Conservation (phyloP, 2,888 invertebrate genomes). For the Phaedon cochleariae region DNA sequence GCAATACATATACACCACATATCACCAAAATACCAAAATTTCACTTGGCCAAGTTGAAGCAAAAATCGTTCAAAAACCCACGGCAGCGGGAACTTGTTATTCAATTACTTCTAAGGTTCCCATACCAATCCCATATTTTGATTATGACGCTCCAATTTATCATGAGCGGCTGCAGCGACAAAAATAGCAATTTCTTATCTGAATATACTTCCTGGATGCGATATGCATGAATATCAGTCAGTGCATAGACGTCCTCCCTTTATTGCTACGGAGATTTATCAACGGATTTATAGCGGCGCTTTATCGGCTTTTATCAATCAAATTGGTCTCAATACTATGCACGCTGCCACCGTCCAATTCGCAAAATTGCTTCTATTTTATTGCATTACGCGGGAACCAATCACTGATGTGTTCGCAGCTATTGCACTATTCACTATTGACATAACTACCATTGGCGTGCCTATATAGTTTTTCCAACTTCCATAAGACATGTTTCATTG, state of each 20-base stretch:
- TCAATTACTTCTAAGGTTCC: no score
- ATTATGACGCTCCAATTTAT: background rate
- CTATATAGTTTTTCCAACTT: no score
- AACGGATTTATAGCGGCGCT: background rate
- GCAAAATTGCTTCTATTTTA: constrained; percentile 28
- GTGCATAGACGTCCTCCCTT: background rate
- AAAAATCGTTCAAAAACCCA: no score
- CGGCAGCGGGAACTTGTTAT: no score
- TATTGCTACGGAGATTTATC: background rate
- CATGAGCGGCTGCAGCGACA: background rate
- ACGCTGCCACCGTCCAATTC: constrained; percentile 25
- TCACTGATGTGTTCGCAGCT: no score
- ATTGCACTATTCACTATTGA: no score
- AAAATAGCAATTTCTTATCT: background rate
- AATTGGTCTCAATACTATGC: constrained; percentile 30
- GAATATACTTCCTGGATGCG: background rate
- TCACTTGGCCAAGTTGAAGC: no score
- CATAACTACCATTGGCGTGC: no score
- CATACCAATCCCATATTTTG: no score
- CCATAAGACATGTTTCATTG: no score
- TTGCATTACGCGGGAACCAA: background rate
- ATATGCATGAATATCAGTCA: background rate
- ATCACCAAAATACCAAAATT: no score
- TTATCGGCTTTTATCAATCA: constrained; percentile 11
- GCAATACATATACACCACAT: no score